These are phyloP conservation scores for Hydrolagus colliei DNA, from an alignment of 2,797 vertebrate species.

Conservation along the genomic window DNA sequence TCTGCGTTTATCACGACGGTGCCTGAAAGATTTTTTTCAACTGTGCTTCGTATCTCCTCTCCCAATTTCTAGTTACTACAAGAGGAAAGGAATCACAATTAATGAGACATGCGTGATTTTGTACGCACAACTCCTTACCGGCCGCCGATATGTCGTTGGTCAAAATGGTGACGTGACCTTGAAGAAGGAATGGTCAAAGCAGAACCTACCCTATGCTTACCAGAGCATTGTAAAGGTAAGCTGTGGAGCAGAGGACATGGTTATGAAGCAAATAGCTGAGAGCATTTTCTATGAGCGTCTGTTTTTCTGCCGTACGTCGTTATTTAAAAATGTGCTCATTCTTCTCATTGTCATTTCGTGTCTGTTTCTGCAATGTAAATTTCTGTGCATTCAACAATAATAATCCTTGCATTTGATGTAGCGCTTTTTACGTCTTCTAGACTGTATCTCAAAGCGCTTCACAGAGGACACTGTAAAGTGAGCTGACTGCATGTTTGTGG, in stretches of 20 bases:
- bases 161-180: conserved; percentile 76
- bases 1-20: background rate
- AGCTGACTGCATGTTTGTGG: too few species aligned
- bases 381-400: too few species aligned
- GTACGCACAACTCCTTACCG: conserved; percentile 81
- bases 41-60: conserved; percentile 29
- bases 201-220: conserved; percentile 79
- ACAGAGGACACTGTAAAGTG: too few species aligned
- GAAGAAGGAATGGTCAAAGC: conserved; percentile 95
- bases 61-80: conserved; percentile 62
- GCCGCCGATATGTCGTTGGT: conserved; percentile 76
- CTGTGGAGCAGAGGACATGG: background rate
- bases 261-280: background rate
- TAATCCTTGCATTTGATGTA: too few species aligned
- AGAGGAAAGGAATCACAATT: conserved; percentile 84
- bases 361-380: too few species aligned
- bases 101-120: conserved; percentile 73
- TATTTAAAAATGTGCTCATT: too few species aligned
- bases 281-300: background rate
- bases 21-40: background rate
- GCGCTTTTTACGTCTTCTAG: too few species aligned
- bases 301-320: background rate
- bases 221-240: conserved; percentile 86
- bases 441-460: too few species aligned
- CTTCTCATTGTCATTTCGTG: too few species aligned